phyloP scores from a whole-genome alignment of 2,113 vertebrate species.

The Tylochromis polylepis region DNA sequence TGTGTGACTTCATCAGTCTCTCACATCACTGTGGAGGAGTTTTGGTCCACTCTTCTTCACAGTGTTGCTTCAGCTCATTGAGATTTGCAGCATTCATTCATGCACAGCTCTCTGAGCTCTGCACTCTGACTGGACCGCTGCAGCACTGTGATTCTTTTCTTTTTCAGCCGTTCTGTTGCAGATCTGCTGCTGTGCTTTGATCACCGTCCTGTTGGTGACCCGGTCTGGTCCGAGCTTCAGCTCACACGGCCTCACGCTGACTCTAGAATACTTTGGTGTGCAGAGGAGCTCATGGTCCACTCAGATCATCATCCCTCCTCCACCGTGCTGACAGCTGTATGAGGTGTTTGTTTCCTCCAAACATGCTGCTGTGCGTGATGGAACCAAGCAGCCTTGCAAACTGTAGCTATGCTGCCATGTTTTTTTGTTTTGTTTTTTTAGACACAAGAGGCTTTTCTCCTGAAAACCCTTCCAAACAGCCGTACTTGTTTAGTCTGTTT shows the following conservation, averaged over 20 bases:
- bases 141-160: neutral
- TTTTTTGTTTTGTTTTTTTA: too few relatives aligned
- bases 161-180: rapidly evolving
- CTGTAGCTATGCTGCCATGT: too few relatives aligned
- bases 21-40: too few relatives aligned
- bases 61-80: neutral
- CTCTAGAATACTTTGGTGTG: neutral
- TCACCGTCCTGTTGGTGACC: neutral
- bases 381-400: too few relatives aligned
- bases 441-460: too few relatives aligned
- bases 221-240: rapidly evolving
- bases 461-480: too few relatives aligned
- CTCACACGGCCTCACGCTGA: neutral
- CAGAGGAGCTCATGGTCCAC: neutral
- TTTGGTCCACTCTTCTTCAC: neutral
- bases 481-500: too few relatives aligned
- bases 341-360: too few relatives aligned
- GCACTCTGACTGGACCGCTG: neutral
- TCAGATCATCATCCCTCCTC: rapidly evolving
- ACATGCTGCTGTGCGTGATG: too few relatives aligned
- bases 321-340: neutral
- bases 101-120: neutral
- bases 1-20: too few relatives aligned
- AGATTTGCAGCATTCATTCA: rapidly evolving
- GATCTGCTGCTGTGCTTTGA: neutral